Conservation (phyloP, 2,888 invertebrate genomes). For the Chironomus tentans region DNA sequence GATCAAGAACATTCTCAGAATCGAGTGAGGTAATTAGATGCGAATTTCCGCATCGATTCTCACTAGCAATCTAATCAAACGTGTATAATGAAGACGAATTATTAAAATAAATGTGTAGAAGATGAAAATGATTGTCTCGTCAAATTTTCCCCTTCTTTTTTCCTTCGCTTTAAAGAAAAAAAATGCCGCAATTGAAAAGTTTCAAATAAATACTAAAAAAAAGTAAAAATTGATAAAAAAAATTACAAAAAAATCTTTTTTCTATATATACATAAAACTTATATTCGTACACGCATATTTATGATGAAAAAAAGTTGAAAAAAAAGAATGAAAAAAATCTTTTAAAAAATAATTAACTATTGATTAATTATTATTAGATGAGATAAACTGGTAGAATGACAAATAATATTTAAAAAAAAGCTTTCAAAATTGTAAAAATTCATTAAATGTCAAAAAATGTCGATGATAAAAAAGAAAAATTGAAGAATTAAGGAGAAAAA, state of each 20-base stretch:
- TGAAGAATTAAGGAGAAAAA: neutral
- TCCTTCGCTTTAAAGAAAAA: conserved; percentile 5
- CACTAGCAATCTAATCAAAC: neutral
- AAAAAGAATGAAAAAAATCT: neutral
- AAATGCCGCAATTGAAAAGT: conserved; percentile 18
- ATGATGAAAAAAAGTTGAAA: neutral
- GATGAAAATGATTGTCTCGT: conserved; percentile 14
- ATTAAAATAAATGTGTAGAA: conserved; percentile 15
- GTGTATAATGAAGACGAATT: neutral
- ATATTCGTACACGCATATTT: conserved; percentile 15
- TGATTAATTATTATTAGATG: neutral
- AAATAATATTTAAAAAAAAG: conserved; percentile 22
- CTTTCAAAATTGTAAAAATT: conserved; percentile 21
- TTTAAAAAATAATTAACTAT: neutral
- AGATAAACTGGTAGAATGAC: conserved; percentile 21
- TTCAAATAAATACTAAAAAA: neutral
- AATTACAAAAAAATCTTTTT: neutral
- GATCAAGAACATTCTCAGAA: no score
- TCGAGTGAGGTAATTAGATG: no score
- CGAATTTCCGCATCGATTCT: neutral
- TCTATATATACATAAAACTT: neutral
- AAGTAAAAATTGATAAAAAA: neutral
- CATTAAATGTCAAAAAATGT: neutral
- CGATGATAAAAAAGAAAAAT: neutral
- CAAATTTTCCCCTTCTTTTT: conserved; percentile 22